phyloP scores from a whole-genome alignment of 2,888 invertebrate species.

The Conchocele bisecta region DNA sequence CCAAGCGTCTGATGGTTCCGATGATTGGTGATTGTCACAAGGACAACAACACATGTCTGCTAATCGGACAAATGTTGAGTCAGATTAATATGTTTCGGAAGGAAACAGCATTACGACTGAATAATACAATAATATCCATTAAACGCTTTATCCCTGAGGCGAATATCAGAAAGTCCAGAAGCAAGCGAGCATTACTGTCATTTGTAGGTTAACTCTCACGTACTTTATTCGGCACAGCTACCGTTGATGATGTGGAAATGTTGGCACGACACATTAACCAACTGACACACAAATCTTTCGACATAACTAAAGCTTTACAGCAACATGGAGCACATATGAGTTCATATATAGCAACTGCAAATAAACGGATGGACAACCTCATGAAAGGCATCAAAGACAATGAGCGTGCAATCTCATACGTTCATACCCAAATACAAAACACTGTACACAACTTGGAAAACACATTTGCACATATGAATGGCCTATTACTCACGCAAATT shows the following conservation, averaged over 20 bases:
- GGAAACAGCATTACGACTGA: constrained; percentile 6
- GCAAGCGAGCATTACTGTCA: constrained; percentile 16
- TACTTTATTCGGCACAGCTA: constrained; percentile 31
- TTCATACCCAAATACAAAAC: constrained; percentile 16
- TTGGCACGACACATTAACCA: constrained; percentile 34
- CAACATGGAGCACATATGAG: constrained; percentile 20
- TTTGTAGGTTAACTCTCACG: constrained; percentile 29
- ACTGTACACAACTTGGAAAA: not conserved
- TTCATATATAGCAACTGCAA: constrained; percentile 19
- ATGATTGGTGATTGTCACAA: constrained; percentile 3
- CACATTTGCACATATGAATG: constrained; percentile 4
- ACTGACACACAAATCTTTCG: constrained; percentile 2
- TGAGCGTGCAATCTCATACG: constrained; percentile 23
- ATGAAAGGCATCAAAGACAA: constrained; percentile 25
- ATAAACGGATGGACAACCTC: constrained; percentile 25
- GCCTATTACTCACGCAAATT: not conserved
- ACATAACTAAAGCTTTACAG: not conserved
- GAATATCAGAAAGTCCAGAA: not conserved
- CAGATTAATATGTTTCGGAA: constrained; percentile 4
- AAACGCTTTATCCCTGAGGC: not conserved
- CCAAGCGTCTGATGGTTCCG: not conserved
- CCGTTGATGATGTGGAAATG: constrained; percentile 28
- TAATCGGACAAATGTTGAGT: not conserved
- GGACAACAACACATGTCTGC: not conserved
- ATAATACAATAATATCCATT: constrained; percentile 3